Base-by-base conservation (phyloP, 2,888 invertebrate species). In the Criorhina ranunculi region DNA sequence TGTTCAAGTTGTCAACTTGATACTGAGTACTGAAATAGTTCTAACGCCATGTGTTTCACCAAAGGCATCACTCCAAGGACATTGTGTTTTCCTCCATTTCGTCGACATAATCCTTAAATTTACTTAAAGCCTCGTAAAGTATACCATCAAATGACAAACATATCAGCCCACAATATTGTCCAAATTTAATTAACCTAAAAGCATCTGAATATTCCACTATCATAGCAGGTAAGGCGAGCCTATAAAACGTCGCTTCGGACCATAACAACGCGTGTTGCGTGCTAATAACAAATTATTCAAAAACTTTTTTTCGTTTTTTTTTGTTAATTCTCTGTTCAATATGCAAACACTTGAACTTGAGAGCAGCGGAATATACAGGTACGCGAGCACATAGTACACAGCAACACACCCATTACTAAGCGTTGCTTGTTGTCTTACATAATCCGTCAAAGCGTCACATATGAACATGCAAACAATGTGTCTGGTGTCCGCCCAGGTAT, bases 131-230 rank as follows among this genome's bases (percentile, higher is more conserved):
- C 57, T 24, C 24, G 2, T 24, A 55, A 70, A 70, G 57, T 57
- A 46, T 46, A 44, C 24, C 69, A 77, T 53, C 77, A 78, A 62
- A 62, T 62, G 55, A 69, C n/a, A 69, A 69, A 40, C 51, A 66
- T 40, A 66, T 73, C 60, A 67, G 49, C 37, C 64, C 77, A 60
- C 17, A 46, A 66, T 53, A 53, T 40, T 15, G 44, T 17, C 66
- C 40, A 46, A 67, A 78, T 67, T 83, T 73, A 78, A 83, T 83
- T 83, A 73, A 67, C 72, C 78, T 78, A 78, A 83, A 83, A 83
- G 82, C 78, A 51, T 73, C 67, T 12, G 35, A 57, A 29, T 46
- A 57, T 59, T 44, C 37, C 31, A 60, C 55, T 42, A 55, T 44
- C 55, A 42, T 35, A 33, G 40, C 15, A 37, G 46, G 9, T 12